Percentiles rank a stretch among this genome's conserved stretches.
These are phyloP conservation scores for Microcebus ravelobensis DNA, from an alignment of 2,113 vertebrate genomes.

Conservation along the genomic window DNA sequence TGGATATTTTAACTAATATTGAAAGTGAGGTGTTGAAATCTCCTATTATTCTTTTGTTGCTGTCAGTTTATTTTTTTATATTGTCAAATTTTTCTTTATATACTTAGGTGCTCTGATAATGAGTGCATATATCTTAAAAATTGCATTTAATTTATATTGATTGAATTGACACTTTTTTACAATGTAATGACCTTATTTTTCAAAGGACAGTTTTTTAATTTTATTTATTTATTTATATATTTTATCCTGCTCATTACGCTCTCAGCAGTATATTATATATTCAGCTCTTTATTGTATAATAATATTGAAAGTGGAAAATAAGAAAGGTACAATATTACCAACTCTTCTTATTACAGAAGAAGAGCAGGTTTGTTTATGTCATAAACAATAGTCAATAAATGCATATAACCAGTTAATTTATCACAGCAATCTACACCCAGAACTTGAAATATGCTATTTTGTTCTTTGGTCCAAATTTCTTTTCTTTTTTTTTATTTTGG, in stretches of 20 bases:
- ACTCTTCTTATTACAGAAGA: constrained; percentile 79
- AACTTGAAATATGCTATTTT: constrained; percentile 76
- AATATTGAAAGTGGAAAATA: constrained; percentile 81
- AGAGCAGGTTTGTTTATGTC: constrained; percentile 83
- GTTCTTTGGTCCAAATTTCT: constrained; percentile 76
- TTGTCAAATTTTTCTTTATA: no score
- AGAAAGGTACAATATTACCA: constrained; percentile 83
- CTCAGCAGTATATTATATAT: constrained; percentile 84
- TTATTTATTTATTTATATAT: no score
- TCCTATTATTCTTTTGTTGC: no score
- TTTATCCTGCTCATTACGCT: constrained; percentile 85
- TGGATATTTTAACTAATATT: no score
- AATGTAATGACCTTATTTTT: no score
- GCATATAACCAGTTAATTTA: constrained; percentile 74
- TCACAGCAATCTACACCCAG: constrained; percentile 69
- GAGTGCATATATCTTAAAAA: no score
- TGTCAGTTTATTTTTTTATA: no score
- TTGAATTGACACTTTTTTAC: no score
- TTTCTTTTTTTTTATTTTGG: neutral
- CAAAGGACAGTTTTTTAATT: no score
- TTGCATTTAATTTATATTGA: no score
- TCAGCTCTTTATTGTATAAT: constrained; percentile 83
- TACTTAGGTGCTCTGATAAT: no score
- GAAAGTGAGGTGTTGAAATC: no score
- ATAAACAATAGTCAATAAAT: constrained; percentile 85